These are phyloP conservation scores for Pogonus chalceus DNA, from an alignment of 1,140 invertebrate genomes.

Conservation along the genomic window DNA sequence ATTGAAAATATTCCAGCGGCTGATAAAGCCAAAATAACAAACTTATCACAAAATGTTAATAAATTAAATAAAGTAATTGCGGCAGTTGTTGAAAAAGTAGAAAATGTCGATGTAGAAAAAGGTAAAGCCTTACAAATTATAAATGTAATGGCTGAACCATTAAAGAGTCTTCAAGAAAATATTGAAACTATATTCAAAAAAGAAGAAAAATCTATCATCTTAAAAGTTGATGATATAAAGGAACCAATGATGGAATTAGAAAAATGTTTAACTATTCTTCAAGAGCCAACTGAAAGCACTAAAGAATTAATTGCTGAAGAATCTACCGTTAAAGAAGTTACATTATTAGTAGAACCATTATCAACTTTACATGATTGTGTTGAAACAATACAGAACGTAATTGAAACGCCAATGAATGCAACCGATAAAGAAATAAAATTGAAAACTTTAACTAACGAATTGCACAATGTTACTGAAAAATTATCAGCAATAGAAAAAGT, in stretches of 20 bases:
- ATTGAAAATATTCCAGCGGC: background rate
- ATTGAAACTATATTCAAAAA: background rate
- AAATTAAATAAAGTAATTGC: conserved; percentile 1
- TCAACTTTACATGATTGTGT: background rate
- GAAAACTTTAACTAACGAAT: background rate
- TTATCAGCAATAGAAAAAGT: background rate
- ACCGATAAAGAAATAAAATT: background rate
- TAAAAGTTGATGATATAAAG: background rate
- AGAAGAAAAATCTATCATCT: background rate
- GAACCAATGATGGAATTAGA: background rate
- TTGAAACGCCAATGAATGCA: background rate
- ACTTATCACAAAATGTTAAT: background rate
- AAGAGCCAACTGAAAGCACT: background rate
- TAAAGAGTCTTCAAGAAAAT: conserved; percentile 9
- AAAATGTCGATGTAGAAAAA: background rate
- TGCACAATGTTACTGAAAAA: background rate
- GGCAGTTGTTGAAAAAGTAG: background rate
- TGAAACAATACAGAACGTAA: background rate
- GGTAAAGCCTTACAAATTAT: background rate
- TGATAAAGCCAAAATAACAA: background rate
- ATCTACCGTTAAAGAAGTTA: conserved; percentile 7
- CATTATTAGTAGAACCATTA: conserved; percentile 3
- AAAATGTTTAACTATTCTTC: background rate
- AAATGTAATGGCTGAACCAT: conserved; percentile 5
- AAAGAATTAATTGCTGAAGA: background rate